A percentile compares a stretch with the other conserved stretches of the same genome.
Evolutionary conservation across 2,113 vertebrate species (phyloP).

Genomic region (Lepus timidus): DNA sequence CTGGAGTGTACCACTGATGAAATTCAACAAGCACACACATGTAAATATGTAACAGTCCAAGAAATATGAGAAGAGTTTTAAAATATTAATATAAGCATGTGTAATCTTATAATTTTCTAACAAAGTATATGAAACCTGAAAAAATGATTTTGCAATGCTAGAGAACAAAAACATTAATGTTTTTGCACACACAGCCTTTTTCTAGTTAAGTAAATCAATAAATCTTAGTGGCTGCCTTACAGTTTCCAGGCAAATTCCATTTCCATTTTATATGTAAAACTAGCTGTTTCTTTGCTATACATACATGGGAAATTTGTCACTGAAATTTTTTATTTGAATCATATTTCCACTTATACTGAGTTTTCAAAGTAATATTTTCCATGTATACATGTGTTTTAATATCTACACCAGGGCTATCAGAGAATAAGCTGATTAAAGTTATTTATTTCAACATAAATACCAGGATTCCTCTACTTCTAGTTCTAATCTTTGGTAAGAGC

Average conservation of each 20-base stretch:
- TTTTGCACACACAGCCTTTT: not conserved
- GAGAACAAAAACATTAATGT: not conserved
- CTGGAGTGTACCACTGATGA: not conserved
- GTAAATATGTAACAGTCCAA: not conserved
- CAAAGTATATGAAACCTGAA: not conserved
- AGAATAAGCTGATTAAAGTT: conserved; percentile 6
- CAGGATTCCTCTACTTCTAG: not conserved
- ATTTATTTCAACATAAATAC: not conserved
- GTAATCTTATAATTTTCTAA: not conserved
- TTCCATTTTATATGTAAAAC: not conserved
- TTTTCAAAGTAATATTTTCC: not conserved
- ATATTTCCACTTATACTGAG: not conserved
- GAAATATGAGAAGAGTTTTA: not conserved
- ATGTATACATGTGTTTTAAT: not conserved
- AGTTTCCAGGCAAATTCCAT: not conserved
- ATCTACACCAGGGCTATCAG: not conserved
- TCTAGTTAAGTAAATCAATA: conserved; percentile 16
- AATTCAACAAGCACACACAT: not conserved
- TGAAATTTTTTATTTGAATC: conserved; percentile 53
- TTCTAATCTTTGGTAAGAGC: not conserved
- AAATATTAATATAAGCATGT: conserved; percentile 13
- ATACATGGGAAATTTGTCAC: conserved; percentile 32
- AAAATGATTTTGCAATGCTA: conserved; percentile 24
- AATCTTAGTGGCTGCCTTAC: not conserved
- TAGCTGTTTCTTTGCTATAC: not conserved